A percentile compares a stretch with the other conserved stretches of the same genome.
phyloP scores from a whole-genome alignment of 2,888 invertebrate genomes.

The Melikaiella ostensackeni region DNA sequence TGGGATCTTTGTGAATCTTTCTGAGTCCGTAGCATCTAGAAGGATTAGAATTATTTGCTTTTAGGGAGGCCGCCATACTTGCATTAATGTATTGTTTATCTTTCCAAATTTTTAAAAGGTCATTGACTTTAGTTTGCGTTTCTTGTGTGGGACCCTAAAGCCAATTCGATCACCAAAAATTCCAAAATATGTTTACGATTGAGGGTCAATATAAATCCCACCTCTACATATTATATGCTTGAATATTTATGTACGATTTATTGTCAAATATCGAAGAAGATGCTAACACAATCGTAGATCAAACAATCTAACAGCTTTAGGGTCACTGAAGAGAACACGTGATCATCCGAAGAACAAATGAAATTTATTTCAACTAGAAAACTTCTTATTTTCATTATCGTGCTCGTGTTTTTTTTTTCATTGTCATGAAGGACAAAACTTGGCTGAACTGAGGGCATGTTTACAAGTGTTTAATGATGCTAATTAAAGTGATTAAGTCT shows the following conservation, averaged over 20 bases:
- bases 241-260: neutral
- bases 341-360: neutral
- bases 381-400: neutral
- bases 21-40: too few species aligned
- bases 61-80: too few species aligned
- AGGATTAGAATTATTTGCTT: too few species aligned
- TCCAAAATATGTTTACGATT: too few species aligned
- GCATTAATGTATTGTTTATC: too few species aligned
- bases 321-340: constrained; percentile 7
- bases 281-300: neutral
- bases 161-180: too few species aligned
- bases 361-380: neutral
- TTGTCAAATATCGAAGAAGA: neutral
- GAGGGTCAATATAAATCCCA: too few species aligned
- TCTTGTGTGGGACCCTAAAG: too few species aligned
- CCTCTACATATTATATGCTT: too few species aligned
- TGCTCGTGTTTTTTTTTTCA: neutral
- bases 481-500: neutral
- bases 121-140: too few species aligned
- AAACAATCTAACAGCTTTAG: neutral
- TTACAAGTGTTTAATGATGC: neutral
- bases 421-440: neutral
- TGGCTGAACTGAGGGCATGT: neutral
- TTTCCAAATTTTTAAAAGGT: too few species aligned
- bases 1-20: too few species aligned